These are phyloP conservation scores for Hartigia nigra DNA, from an alignment of 2,888 invertebrate genomes.

Conservation along the genomic window DNA sequence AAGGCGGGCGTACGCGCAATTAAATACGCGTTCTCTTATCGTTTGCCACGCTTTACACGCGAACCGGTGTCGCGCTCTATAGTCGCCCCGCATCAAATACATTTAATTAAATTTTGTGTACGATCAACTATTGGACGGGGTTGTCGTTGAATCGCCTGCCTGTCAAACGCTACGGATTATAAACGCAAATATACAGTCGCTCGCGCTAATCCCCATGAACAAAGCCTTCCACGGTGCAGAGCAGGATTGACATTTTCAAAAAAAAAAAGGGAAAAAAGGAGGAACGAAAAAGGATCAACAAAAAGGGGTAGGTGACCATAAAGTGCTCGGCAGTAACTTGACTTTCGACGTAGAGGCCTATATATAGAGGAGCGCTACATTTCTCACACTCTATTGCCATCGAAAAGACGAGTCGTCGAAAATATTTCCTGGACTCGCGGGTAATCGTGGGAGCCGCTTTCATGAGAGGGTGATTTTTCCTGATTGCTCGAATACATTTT, in stretches of 20 bases:
- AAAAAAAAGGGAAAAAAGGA: not conserved
- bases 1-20: constrained; percentile 37
- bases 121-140: not conserved
- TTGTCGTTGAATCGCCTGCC: constrained; percentile 17
- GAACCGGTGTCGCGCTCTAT: not conserved
- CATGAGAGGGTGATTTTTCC: not conserved
- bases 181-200: constrained; percentile 9
- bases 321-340: not conserved
- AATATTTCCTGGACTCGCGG: not conserved
- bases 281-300: not conserved
- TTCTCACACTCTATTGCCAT: not conserved
- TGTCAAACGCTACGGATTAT: constrained; percentile 19
- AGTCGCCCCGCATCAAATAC: not conserved
- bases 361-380: not conserved
- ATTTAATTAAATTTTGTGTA: constrained; percentile 3
- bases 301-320: not conserved
- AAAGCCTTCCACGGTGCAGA: not conserved
- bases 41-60: constrained; percentile 27
- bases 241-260: not conserved
- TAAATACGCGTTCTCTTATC: constrained; percentile 35
- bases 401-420: not conserved
- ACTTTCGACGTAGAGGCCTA: not conserved
- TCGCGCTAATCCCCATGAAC: not conserved
- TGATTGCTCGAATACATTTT: constrained; percentile 8
- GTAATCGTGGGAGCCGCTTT: not conserved